phyloP scores from a whole-genome alignment of 2,888 invertebrate genomes.

The Sinopyrophorus schimmeli region DNA sequence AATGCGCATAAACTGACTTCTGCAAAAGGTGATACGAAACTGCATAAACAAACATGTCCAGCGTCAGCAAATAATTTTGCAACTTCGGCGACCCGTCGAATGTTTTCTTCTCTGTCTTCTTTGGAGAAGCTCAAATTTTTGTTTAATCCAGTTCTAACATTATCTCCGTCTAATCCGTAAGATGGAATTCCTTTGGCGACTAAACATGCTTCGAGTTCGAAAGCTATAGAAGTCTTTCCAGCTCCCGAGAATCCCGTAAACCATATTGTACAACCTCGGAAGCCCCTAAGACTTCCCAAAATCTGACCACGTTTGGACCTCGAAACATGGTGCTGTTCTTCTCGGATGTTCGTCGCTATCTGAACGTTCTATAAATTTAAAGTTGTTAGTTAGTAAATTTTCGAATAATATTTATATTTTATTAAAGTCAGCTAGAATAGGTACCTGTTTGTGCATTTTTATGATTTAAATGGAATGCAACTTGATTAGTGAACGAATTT shows the following conservation, averaged over 20 bases:
- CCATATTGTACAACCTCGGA: conserved; percentile 96
- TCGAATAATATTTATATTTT: too few species aligned
- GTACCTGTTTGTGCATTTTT: too few species aligned
- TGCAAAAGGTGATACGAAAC: conserved; percentile 96
- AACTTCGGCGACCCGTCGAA: conserved; percentile 94
- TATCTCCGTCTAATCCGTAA: conserved; percentile 97
- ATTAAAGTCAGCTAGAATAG: too few species aligned
- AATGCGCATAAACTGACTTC: conserved; percentile 57
- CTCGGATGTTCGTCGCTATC: conserved; percentile 92
- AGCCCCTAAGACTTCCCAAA: conserved; percentile 83
- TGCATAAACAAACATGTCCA: conserved; percentile 93
- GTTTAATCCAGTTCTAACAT: conserved; percentile 93
- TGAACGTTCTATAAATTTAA: conserved; percentile 59
- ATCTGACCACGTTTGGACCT: conserved; percentile 90
- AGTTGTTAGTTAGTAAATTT: too few species aligned
- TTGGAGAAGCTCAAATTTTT: conserved; percentile 95
- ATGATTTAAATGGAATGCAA: too few species aligned
- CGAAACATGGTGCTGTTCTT: conserved; percentile 93
- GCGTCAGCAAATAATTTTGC: conserved; percentile 97
- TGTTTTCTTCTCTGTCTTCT: conserved; percentile 95
- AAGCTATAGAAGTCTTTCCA: conserved; percentile 97
- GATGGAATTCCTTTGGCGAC: conserved; percentile 89
- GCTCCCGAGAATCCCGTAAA: conserved; percentile 92
- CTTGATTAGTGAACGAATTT: too few species aligned
- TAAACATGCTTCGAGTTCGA: conserved; percentile 93